Evolutionary conservation across 2,888 invertebrate genomes (phyloP).

Genomic region (Aleiodes leptofemur): DNA sequence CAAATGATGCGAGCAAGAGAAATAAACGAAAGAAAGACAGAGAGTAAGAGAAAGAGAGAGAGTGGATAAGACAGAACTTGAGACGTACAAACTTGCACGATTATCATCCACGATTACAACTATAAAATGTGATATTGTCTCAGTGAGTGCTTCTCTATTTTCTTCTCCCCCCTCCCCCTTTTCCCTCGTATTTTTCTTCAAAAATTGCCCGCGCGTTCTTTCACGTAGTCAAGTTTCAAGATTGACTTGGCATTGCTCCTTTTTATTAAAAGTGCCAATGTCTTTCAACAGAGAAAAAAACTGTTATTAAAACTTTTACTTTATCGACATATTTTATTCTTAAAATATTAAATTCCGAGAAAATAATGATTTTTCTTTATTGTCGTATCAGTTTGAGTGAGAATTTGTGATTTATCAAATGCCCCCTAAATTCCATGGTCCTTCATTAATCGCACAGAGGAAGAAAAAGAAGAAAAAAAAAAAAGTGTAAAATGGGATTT

Average conservation of each 20-base stretch:
- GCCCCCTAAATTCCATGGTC: conserved; percentile 13
- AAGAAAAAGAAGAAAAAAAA: conserved; percentile 65
- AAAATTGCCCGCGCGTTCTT: conserved; percentile 20
- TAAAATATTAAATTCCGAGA: no score
- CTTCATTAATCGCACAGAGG: conserved; percentile 70
- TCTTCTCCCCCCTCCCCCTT: conserved; percentile 19
- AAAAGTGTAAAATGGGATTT: conserved; percentile 49
- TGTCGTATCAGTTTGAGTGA: not conserved
- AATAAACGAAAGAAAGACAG: conserved; percentile 42
- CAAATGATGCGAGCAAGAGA: conserved; percentile 39
- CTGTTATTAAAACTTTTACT: not conserved
- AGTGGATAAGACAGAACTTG: conserved; percentile 10
- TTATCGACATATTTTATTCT: no score
- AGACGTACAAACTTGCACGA: conserved; percentile 74
- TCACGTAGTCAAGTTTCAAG: conserved; percentile 35
- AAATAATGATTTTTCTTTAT: not conserved
- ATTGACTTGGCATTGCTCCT: conserved; percentile 39
- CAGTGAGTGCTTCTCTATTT: conserved; percentile 35
- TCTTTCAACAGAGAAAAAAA: not conserved
- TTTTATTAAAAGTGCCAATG: conserved; percentile 28
- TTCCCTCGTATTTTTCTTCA: not conserved
- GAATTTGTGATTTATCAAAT: conserved; percentile 24
- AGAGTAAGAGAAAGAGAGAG: conserved; percentile 29
- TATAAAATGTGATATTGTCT: conserved; percentile 74
- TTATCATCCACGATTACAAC: conserved; percentile 75